Evolutionary conservation across 2,888 invertebrate species (phyloP), one percentile per base, ranked within the genome.

Genomic region (Caenorhabditis panamensis): DNA sequence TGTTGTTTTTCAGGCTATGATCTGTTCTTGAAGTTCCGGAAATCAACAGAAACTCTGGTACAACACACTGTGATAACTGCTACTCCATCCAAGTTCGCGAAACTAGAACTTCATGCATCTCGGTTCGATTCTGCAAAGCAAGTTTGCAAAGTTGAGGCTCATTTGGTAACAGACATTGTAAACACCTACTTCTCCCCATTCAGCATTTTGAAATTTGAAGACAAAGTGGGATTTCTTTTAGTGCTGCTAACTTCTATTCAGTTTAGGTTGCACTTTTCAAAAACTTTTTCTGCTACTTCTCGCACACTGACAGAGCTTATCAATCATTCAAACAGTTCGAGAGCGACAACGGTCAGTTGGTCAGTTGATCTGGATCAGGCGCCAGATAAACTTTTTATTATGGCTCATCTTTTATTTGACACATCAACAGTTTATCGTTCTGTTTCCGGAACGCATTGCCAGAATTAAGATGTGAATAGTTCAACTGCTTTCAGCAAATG

Each of bases 211-310:
- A 69, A 80, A n/a, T 82, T 75, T 41, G 80, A 82, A 54, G 89
- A 89, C 44, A 89, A 87, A 80, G 86, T 84, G 20, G 24, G 41
- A 56, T n/a, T 8, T 36, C 36, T 36, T 36, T 11, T 11, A 36
- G 41, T 16, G 8, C 16, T 41, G 11, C 6, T 9, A 16, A 16
- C 8, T 41, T 41, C 16, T 41, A 5, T 71, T 31, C 31, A 4
- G 31, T 82, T 53, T 47, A 87, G 86, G 85, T 84, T 22, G 75
- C 83, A 1, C 69, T 89, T 18, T 89, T 88, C 82, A 88, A 88
- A 81, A 84, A 85, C 49, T 89, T 89, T 64, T 89, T 87, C 67
- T 89, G 89, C 61, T 83, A 86, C 54, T 88, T 89, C 54, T 88
- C 89, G 2, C 89, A 89, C 69, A 84, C 88, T 13, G 88, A 89